phyloP scores from a whole-genome alignment of 35 echinoderm and acorn worm genomes.

The Hemicentrotus pulcherrimus region DNA sequence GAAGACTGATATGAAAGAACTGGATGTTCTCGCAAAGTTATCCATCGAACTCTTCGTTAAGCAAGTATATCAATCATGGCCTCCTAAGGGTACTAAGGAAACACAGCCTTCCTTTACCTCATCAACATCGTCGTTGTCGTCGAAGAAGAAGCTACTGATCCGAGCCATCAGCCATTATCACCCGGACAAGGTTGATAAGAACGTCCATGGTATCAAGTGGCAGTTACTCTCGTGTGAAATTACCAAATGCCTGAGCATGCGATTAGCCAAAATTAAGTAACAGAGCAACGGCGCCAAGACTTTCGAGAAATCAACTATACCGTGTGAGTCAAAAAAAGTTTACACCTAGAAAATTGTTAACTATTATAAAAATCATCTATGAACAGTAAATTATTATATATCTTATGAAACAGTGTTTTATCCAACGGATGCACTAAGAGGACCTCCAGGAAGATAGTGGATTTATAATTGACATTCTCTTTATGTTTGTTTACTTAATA shows the following conservation, averaged over 20 bases:
- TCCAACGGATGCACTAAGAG: too few relatives aligned
- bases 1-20: not conserved
- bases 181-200: conserved; percentile 57
- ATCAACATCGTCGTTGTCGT: not conserved
- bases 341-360: too few relatives aligned
- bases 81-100: not conserved
- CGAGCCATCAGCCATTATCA: conserved; percentile 59
- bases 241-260: conserved; percentile 35
- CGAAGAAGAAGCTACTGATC: conserved; percentile 49
- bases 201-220: conserved; percentile 56
- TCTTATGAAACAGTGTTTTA: too few relatives aligned
- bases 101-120: not conserved
- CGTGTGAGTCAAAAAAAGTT: too few relatives aligned
- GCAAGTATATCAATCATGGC: not conserved
- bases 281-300: not conserved
- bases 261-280: not conserved
- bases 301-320: too few relatives aligned
- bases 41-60: not conserved
- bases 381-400: too few relatives aligned
- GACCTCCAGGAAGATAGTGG: too few relatives aligned
- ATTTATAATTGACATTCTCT: too few relatives aligned
- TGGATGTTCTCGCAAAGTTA: not conserved
- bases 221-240: conserved; percentile 54
- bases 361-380: too few relatives aligned
- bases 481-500: too few relatives aligned